phyloP scores from a whole-genome alignment of 2,888 invertebrate genomes.

The Tineola bisselliella region DNA sequence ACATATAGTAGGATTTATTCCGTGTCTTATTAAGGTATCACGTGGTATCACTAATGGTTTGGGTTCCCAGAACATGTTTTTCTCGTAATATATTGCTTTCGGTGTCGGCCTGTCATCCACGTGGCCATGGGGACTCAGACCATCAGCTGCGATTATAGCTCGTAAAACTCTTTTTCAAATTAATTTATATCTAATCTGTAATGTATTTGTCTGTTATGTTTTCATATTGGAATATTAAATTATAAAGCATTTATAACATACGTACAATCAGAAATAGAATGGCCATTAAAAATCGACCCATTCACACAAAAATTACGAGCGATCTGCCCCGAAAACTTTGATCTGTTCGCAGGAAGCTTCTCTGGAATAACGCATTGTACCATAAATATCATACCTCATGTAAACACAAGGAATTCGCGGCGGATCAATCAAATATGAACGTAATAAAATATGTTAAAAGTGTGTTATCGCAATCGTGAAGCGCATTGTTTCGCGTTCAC shows the following conservation, averaged over 20 bases:
- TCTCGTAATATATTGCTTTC: constrained; percentile 6
- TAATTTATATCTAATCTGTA: too few species aligned
- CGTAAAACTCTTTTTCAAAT: too few species aligned
- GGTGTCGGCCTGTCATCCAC: constrained; percentile 8
- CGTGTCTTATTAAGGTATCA: constrained; percentile 40
- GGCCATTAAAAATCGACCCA: neutral
- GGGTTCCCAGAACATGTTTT: constrained; percentile 9
- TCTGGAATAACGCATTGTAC: neutral
- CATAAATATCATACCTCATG: neutral
- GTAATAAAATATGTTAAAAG: neutral
- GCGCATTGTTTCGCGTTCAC: neutral
- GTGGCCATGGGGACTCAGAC: neutral
- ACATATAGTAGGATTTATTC: constrained; percentile 63
- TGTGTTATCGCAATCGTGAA: too few species aligned
- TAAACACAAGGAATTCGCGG: neutral
- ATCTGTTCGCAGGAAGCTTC: neutral
- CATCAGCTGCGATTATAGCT: too few species aligned
- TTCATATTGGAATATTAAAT: too few species aligned
- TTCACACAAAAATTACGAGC: neutral
- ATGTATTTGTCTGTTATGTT: too few species aligned
- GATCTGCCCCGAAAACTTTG: neutral
- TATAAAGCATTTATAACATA: too few species aligned
- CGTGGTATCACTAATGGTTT: constrained; percentile 31
- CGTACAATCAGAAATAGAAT: neutral
- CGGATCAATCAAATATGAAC: constrained; percentile 8